These are phyloP conservation scores for Apogon talboti DNA, from an alignment of 2,797 vertebrate species.

Conservation along the genomic window DNA sequence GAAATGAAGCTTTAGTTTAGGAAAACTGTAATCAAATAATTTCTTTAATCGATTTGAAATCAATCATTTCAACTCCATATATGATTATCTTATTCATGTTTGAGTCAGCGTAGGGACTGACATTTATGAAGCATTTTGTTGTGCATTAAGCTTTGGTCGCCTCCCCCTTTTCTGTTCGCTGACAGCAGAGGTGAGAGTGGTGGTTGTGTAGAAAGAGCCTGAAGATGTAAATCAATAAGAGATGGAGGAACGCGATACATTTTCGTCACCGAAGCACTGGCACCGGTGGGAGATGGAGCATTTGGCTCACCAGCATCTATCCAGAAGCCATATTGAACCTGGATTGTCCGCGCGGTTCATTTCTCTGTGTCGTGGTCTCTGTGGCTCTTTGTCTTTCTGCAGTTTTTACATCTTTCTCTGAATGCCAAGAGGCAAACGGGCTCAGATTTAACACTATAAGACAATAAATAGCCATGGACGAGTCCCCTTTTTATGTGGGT, in stretches of 20 bases:
- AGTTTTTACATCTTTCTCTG: constrained; percentile 26
- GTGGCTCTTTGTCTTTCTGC: constrained; percentile 10
- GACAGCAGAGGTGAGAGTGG: constrained; percentile 40
- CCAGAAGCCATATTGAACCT: constrained; percentile 80
- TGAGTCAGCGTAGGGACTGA: constrained; percentile 25
- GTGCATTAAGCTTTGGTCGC: constrained; percentile 4
- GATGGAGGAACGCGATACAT: constrained; percentile 75
- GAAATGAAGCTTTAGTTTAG: too few relatives aligned
- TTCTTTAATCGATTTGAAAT: background rate
- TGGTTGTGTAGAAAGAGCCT: constrained; percentile 53
- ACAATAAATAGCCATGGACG: constrained; percentile 83
- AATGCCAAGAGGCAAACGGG: constrained; percentile 70
- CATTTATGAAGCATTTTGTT: constrained; percentile 5
- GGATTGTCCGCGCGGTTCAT: constrained; percentile 60
- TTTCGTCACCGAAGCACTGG: constrained; percentile 76
- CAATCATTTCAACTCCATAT: background rate
- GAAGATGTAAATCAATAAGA: constrained; percentile 83
- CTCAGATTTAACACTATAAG: constrained; percentile 78
- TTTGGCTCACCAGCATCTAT: constrained; percentile 67
- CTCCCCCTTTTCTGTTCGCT: constrained; percentile 11
- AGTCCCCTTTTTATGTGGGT: constrained; percentile 72
- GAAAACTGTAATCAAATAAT: too few relatives aligned
- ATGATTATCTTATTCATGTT: constrained; percentile 6
- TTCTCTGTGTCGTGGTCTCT: constrained; percentile 8
- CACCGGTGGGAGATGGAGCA: constrained; percentile 61